Evolutionary conservation across 2,113 vertebrate species (phyloP).

Genomic region (Erythrocebus patas): DNA sequence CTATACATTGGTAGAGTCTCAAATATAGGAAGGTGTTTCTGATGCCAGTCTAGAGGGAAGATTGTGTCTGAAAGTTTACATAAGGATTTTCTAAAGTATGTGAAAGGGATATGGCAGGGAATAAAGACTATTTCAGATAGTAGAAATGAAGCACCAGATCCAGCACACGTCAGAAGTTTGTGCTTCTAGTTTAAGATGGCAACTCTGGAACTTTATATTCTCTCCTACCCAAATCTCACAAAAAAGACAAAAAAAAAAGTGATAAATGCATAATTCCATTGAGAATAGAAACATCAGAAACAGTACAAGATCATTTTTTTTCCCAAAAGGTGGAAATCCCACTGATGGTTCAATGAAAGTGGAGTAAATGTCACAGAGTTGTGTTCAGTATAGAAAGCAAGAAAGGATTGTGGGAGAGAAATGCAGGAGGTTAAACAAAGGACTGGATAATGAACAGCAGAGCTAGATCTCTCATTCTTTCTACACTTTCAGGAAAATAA

Average conservation of each 20-base stretch:
- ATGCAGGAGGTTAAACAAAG: not conserved
- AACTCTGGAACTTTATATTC: not conserved
- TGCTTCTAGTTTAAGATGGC: not conserved
- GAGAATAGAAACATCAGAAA: not conserved
- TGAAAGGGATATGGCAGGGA: not conserved
- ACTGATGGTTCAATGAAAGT: not conserved
- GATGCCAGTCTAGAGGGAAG: not conserved
- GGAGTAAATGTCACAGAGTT: not conserved
- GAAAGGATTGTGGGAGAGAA: not conserved
- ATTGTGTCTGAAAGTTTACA: not conserved
- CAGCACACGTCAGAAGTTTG: not conserved
- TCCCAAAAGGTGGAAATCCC: not conserved
- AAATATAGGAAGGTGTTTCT: not conserved
- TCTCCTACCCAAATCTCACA: not conserved
- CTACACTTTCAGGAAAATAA: not conserved
- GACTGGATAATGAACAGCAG: not conserved
- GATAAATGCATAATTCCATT: not conserved
- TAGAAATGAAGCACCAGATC: not conserved
- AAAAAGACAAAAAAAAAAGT: not conserved
- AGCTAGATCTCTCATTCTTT: not conserved
- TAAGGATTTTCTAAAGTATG: not conserved
- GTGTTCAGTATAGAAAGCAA: not conserved
- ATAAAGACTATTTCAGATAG: not conserved
- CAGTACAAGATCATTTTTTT: not conserved
- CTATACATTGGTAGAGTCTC: not conserved